Conservation (phyloP, 2,888 invertebrate genomes). For the Coelogynopora nodosa region DNA sequence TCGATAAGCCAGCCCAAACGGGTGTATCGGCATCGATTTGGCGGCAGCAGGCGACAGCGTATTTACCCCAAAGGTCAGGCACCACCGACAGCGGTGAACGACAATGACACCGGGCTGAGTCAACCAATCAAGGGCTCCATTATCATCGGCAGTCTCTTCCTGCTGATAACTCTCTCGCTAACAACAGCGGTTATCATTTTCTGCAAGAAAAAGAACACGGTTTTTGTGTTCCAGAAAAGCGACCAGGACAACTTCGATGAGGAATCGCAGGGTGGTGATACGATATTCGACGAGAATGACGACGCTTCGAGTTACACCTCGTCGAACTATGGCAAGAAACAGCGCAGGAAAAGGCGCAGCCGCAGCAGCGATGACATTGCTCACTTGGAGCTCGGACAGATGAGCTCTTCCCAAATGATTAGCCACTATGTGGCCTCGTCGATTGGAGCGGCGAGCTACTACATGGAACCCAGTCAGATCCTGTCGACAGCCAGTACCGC, state of each 20-base stretch:
- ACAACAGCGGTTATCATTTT: slow-evolving; percentile 20
- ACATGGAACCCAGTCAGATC: background rate
- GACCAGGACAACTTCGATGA: slow-evolving; percentile 34
- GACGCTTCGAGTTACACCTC: background rate
- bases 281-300: background rate
- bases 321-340: background rate
- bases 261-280: background rate
- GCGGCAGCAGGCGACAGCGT: background rate
- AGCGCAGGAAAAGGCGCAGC: background rate
- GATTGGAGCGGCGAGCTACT: background rate
- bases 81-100: too few species aligned
- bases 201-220: slow-evolving; percentile 32
- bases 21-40: background rate
- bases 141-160: slow-evolving; percentile 34
- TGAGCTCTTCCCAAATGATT: background rate
- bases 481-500: background rate
- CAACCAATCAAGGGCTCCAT: background rate
- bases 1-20: background rate
- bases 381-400: background rate
- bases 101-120: background rate
- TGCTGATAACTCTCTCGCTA: slow-evolving; percentile 30
- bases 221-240: slow-evolving; percentile 34
- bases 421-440: background rate
- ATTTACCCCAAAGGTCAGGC: background rate
- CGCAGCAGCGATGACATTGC: background rate